Conservation (phyloP, 2,888 invertebrate genomes). For the Fragum fragum region DNA sequence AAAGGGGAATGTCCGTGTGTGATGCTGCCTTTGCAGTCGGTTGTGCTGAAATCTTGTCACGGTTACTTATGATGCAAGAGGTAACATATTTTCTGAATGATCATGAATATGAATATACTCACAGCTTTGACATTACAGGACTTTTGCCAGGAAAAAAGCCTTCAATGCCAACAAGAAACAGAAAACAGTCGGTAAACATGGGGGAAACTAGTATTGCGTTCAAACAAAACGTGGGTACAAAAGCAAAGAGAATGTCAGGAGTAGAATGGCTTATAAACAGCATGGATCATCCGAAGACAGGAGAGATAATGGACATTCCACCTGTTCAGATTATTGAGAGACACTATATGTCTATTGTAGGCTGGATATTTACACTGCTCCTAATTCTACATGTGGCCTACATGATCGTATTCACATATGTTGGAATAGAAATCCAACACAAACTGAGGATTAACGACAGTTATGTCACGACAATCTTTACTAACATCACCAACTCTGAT, state of each 20-base stretch:
- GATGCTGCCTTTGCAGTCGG: slow-evolving; percentile 74
- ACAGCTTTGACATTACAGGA: slow-evolving; percentile 79
- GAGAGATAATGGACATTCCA: slow-evolving; percentile 78
- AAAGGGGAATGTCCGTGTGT: slow-evolving; percentile 73
- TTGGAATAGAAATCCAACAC: slow-evolving; percentile 63
- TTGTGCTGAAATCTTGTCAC: slow-evolving; percentile 53
- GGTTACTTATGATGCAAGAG: slow-evolving; percentile 61
- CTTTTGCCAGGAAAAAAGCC: slow-evolving; percentile 74
- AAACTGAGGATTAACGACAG: slow-evolving; percentile 42
- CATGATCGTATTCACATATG: slow-evolving; percentile 79
- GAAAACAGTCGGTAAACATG: not conserved
- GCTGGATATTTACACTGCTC: slow-evolving; percentile 77
- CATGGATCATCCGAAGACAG: slow-evolving; percentile 69
- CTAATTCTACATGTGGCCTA: slow-evolving; percentile 80
- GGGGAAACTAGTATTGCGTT: not conserved
- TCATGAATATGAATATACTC: slow-evolving; percentile 21
- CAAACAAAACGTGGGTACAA: not conserved
- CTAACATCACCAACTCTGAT: slow-evolving; percentile 38
- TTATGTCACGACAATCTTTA: slow-evolving; percentile 3
- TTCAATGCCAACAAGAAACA: not conserved
- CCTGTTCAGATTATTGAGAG: slow-evolving; percentile 78
- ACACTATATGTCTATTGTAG: slow-evolving; percentile 78
- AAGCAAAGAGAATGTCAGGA: slow-evolving; percentile 63
- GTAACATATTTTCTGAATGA: slow-evolving; percentile 70
- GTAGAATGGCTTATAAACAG: slow-evolving; percentile 78